Evolutionary conservation across 2,113 vertebrate species (phyloP), one percentile per base, ranked within the genome.

Genomic region (Bos indicus): DNA sequence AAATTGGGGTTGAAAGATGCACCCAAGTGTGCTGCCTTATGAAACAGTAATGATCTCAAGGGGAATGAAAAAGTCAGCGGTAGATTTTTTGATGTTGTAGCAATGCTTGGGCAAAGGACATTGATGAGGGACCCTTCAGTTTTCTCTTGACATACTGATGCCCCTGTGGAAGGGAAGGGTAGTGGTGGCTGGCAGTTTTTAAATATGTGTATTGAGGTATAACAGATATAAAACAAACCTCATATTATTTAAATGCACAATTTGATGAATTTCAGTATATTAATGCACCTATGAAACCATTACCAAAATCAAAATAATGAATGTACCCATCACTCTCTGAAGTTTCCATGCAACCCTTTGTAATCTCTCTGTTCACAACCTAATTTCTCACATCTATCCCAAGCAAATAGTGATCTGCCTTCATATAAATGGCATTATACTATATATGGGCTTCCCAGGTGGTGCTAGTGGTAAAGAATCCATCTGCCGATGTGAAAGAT

Each of bases 271-370:
- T 91, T 97, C 30, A 4, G 88, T 51, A 78, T 94, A 59, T 67
- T 81, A 95, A 86, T 74, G 30, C 2, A 54, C 14, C 56, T 5
- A 3, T 92, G 28, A 94, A 92, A 52, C 30, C 33, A 81, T 91
- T 25, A 77, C 16, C 51, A 96, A 90, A 77, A 71, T 97, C 17
- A 95, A 96, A 88, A 71, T 67, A 52, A 64, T 84, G 23, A 95
- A 86, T 9, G 15, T 56, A 87, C 2, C 21, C 7, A 90, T 23
- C 14, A 26, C 26, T 78, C 33, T 62, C 77, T 85, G 33, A 95
- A 89, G 16, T 64, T 81, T 81, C 36, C 19, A 67, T 48, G 48
- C 46, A 52, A 92, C 1, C 2, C 1, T 94, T 91, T 33, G n/a
- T 84, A 88, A 87, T 51, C 6, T 92, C 28, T 74, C 33, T 19